Evolutionary conservation across 2,797 vertebrate species (phyloP), one percentile per base, ranked within the genome.

Genomic region (Protonibea diacanthus): DNA sequence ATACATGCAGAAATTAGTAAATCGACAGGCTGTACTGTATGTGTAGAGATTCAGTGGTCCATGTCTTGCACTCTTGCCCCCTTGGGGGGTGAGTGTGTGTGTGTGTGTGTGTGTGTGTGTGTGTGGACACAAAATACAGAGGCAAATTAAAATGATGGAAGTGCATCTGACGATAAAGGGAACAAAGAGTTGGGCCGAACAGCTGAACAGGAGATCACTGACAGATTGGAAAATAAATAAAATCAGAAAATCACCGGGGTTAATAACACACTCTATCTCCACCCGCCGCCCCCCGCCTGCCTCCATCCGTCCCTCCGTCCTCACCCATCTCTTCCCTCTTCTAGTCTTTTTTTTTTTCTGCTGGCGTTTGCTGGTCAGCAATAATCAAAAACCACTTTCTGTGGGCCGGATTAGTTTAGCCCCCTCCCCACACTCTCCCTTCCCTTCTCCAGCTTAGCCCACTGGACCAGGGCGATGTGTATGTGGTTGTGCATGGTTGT

Each of bases 321-420:
- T 44, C 42, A 70, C 83, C 83, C 88, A 86, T 90, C 89, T 89
- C 84, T 80, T 86, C 75, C 70, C 85, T 89, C 89, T 88, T 83
- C 85, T 84, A 77, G 74, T 80, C 84, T 86, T 83, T 84, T 79
- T 90, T 91, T 83, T 91, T 88, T 91, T 89, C 82, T 91, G 88
- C 94, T 97, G 96, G 95, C 95, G 95, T 97, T 98, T 99, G 97
- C 97, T 98, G 97, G 98, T 99, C 98, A 99, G 98, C 97, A 99
- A 99, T 99, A 99, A 99, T 98, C 97, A 97, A 97, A 99, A 99
- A 99, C 95, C 97, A 98, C 97, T 99, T 99, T 99, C 97, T 97
- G 96, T 96, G 97, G 97, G 97, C 97, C 97, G 98, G 97, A 97
- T 97, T 97, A 93, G 93, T 93, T 93, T 85, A 92, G 72, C 86